phyloP scores from a whole-genome alignment of 2,797 vertebrate species.

The Cuniculus paca region DNA sequence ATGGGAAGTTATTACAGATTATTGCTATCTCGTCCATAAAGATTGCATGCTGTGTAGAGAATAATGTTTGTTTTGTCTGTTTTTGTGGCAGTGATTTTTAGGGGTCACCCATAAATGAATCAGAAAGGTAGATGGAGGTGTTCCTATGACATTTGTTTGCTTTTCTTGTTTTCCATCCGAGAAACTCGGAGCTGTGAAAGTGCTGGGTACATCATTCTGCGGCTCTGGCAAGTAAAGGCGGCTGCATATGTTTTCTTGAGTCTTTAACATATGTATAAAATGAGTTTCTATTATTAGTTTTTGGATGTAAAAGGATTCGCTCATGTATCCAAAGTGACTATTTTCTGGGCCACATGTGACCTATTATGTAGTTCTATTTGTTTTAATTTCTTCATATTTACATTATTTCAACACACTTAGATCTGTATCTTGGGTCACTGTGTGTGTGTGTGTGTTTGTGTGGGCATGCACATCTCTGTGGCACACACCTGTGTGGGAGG shows the following conservation, averaged over 20 bases:
- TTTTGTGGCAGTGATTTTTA: not conserved
- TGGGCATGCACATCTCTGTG: not conserved
- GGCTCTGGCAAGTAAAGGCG: not conserved
- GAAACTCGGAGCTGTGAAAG: not conserved
- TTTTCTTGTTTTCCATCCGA: not conserved
- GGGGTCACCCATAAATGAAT: not conserved
- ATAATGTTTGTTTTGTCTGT: not conserved
- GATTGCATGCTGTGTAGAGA: not conserved
- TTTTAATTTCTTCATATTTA: conserved; percentile 29
- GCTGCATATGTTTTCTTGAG: not conserved
- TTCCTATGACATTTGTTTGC: not conserved
- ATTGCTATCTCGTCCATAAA: not conserved
- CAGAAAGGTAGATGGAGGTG: not conserved
- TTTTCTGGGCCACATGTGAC: not conserved
- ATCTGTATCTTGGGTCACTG: not conserved
- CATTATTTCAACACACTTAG: not conserved
- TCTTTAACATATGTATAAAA: not conserved
- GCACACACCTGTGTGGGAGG: not conserved
- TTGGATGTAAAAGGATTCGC: not conserved
- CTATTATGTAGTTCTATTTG: not conserved
- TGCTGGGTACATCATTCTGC: not conserved
- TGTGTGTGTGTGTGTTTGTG: not conserved
- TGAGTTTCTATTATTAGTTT: conserved; percentile 14
- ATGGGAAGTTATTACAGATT: not conserved
- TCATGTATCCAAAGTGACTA: not conserved